phyloP scores from a whole-genome alignment of 1,140 invertebrate genomes.

The Stenopsyche tienmushanensis region DNA sequence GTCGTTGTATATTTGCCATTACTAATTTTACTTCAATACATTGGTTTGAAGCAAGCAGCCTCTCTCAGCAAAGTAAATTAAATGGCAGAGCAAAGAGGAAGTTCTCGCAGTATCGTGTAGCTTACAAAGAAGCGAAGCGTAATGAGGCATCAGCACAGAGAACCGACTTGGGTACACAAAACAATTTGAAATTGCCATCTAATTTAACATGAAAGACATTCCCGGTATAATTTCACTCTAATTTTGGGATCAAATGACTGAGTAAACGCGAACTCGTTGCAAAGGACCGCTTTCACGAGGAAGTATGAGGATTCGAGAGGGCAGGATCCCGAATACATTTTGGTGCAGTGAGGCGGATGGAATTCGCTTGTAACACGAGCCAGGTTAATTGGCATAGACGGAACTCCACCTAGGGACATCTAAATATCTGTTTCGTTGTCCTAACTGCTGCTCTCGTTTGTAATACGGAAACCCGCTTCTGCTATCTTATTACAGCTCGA shows the following conservation, averaged over 20 bases:
- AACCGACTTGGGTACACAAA: constrained; percentile 8
- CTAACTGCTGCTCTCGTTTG: not conserved
- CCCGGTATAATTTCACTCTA: constrained; percentile 11
- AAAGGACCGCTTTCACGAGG: too few relatives aligned
- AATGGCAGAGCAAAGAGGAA: too few relatives aligned
- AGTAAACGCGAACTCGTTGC: not conserved
- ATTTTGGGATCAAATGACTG: constrained; percentile 21
- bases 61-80: too few relatives aligned
- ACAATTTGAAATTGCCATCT: constrained; percentile 25
- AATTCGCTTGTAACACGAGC: constrained; percentile 4
- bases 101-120: constrained; percentile 3
- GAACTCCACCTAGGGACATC: not conserved
- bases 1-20: too few relatives aligned
- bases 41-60: too few relatives aligned
- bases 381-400: constrained; percentile 8
- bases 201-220: constrained; percentile 20
- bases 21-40: too few relatives aligned
- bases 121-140: constrained; percentile 5
- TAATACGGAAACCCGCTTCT: not conserved
- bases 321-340: not conserved
- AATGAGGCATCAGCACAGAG: constrained; percentile 8
- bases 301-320: not conserved
- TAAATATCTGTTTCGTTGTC: constrained; percentile 5
- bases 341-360: not conserved
- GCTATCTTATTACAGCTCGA: not conserved